phyloP scores from a whole-genome alignment of 2,888 invertebrate genomes.

The Nipponacmea schrenckii region DNA sequence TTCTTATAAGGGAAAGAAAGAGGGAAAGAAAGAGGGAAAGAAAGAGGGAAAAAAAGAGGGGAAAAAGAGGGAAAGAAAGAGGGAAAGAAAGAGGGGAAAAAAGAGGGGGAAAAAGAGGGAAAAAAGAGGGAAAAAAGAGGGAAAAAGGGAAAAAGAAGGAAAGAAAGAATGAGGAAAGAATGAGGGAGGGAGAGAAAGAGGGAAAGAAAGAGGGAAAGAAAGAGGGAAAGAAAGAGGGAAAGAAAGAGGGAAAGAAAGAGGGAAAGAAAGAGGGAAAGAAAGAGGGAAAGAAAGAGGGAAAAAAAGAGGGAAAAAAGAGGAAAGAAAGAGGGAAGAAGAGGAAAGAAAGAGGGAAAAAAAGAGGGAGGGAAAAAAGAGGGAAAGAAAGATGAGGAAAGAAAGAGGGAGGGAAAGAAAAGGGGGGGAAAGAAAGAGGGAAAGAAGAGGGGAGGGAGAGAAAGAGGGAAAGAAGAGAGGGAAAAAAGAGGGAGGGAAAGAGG shows the following conservation, averaged over 20 bases:
- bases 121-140: not conserved
- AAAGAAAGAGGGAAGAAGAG: not conserved
- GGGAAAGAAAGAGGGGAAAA: slow-evolving; percentile 7
- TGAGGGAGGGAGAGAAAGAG: not conserved
- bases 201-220: not conserved
- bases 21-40: slow-evolving; percentile 10
- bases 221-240: not conserved
- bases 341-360: not conserved
- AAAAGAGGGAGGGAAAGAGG: not conserved
- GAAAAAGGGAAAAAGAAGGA: not conserved
- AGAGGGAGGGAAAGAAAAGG: not conserved
- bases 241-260: not conserved
- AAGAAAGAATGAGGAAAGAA: too few species aligned
- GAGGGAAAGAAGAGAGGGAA: not conserved
- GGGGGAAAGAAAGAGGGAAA: slow-evolving; percentile 1
- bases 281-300: not conserved
- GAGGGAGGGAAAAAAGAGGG: not conserved
- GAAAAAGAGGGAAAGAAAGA: slow-evolving; percentile 4
- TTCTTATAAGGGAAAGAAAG: not conserved
- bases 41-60: slow-evolving; percentile 9
- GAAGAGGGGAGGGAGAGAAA: not conserved
- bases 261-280: not conserved
- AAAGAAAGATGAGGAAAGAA: not conserved
- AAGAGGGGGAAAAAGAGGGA: not conserved
- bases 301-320: not conserved